Conservation (phyloP, 2,113 vertebrate genomes). For the Chloebia gouldiae region DNA sequence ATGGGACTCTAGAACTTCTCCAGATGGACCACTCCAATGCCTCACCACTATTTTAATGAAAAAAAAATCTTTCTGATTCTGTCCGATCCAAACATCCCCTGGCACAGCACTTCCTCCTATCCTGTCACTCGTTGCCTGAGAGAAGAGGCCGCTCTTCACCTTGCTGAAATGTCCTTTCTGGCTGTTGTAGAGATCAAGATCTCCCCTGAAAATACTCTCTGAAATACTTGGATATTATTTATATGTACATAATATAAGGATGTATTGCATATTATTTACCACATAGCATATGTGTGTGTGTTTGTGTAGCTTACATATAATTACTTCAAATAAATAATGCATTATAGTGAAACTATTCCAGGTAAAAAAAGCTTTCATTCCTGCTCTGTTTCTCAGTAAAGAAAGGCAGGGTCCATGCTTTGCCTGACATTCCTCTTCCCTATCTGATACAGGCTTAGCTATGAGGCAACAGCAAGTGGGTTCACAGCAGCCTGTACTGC, state of each 20-base stretch:
- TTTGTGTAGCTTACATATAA: not conserved
- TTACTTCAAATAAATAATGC: not conserved
- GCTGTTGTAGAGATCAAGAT: not conserved
- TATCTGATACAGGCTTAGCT: not conserved
- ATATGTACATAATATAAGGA: not conserved
- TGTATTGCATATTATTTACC: not conserved
- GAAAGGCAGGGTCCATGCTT: not conserved
- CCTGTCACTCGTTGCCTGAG: not conserved
- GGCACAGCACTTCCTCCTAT: not conserved
- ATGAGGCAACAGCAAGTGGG: not conserved
- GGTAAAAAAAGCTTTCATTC: not conserved
- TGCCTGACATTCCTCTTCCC: not conserved
- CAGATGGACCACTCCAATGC: accelerated
- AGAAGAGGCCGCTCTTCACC: not conserved
- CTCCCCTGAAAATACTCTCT: not conserved
- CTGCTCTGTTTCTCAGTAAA: not conserved
- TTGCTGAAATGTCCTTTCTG: not conserved
- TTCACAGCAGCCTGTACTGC: not conserved
- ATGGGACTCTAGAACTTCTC: too few relatives aligned
- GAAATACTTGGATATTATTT: not conserved
- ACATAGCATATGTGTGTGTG: too few relatives aligned
- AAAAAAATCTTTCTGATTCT: not conserved
- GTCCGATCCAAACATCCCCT: not conserved
- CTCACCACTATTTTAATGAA: not conserved
- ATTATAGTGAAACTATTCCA: not conserved